These are phyloP conservation scores for Galerucella nymphaeae DNA, from an alignment of 2,888 invertebrate genomes.

Conservation along the genomic window DNA sequence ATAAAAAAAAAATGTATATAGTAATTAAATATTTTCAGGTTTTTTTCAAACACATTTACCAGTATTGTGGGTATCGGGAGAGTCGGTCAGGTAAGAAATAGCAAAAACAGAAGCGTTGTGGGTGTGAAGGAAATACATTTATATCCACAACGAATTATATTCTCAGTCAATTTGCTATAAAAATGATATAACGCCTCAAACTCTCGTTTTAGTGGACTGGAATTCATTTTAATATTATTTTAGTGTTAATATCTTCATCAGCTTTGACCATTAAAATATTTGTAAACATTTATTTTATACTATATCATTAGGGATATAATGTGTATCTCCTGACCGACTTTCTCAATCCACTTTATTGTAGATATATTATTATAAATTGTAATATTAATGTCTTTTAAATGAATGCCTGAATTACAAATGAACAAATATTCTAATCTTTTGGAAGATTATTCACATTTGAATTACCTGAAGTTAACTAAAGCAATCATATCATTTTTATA, in stretches of 20 bases:
- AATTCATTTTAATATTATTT: not conserved
- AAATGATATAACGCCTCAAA: not conserved
- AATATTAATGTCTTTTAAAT: not conserved
- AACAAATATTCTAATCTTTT: not conserved
- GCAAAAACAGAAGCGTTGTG: not conserved
- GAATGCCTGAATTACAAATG: not conserved
- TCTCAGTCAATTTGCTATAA: not conserved
- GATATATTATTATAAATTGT: not conserved
- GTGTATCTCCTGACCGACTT: constrained; percentile 1
- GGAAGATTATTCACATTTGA: no score
- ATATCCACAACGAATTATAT: not conserved
- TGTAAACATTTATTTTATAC: not conserved
- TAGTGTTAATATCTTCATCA: no score
- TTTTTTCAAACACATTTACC: constrained; percentile 7
- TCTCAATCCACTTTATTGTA: not conserved
- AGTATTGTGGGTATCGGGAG: constrained; percentile 8
- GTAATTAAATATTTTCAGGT: constrained; percentile 3
- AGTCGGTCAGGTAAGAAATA: constrained; percentile 10
- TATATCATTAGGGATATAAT: not conserved
- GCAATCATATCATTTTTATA: constrained; percentile 5
- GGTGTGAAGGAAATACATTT: not conserved
- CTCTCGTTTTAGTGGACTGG: not conserved
- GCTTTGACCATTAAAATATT: no score
- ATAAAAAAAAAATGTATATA: not conserved
- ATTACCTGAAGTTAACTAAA: not conserved